A percentile compares a stretch with the other conserved stretches of the same genome.
These are phyloP conservation scores for Desoria tigrina DNA, from an alignment of 2,888 invertebrate species.

Conservation along the genomic window DNA sequence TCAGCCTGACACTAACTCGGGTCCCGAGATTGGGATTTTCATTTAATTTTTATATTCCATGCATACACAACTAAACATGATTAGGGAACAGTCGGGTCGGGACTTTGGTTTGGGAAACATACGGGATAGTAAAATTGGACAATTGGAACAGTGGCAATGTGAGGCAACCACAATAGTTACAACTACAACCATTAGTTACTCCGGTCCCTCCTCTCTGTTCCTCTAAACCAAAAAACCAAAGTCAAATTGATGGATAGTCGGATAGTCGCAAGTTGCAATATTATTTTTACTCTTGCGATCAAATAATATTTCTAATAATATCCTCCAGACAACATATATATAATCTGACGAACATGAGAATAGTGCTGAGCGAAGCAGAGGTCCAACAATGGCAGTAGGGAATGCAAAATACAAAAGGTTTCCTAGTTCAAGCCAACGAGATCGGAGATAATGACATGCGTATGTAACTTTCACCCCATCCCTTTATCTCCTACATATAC, in stretches of 20 bases:
- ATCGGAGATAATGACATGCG: constrained; percentile 11
- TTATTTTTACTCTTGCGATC: neutral
- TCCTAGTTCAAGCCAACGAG: constrained; percentile 3
- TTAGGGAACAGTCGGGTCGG: too few relatives aligned
- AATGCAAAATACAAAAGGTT: constrained; percentile 1
- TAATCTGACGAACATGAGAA: too few relatives aligned
- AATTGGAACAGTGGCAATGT: too few relatives aligned
- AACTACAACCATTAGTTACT: constrained; percentile 8
- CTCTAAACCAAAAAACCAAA: too few relatives aligned
- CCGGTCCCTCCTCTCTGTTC: neutral
- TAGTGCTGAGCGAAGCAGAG: neutral
- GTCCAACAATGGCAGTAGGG: neutral
- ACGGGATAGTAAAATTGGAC: too few relatives aligned
- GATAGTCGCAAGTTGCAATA: neutral
- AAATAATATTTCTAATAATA: neutral
- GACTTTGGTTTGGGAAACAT: too few relatives aligned
- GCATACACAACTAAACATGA: too few relatives aligned
- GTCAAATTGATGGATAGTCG: constrained; percentile 7
- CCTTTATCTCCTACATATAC: constrained; percentile 22
- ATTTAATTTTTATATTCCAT: too few relatives aligned
- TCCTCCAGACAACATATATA: neutral
- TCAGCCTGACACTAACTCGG: neutral
- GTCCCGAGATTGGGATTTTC: too few relatives aligned
- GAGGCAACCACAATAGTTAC: neutral
- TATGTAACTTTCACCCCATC: constrained; percentile 32